Conservation (phyloP, 2,797 vertebrate genomes). For the Setipinna tenuifilis region DNA sequence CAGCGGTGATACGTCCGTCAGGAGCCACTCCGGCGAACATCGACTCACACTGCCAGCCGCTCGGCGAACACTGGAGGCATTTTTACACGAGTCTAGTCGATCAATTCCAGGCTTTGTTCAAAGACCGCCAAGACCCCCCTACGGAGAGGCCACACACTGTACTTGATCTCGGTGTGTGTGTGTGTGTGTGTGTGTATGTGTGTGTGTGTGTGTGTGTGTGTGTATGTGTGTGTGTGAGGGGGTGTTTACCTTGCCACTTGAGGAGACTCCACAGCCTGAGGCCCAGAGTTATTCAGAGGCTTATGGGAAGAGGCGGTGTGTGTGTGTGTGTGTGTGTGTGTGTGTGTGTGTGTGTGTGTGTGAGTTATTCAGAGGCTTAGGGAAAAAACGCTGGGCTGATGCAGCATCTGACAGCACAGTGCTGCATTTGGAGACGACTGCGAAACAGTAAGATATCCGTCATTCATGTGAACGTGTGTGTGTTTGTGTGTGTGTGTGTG, state of each 20-base stretch:
- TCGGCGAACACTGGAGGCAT: not conserved
- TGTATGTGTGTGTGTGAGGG: constrained; percentile 9
- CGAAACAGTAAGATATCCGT: no score
- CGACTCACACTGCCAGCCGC: not conserved
- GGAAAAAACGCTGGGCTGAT: no score
- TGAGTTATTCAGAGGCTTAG: no score
- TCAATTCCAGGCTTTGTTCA: constrained; percentile 49
- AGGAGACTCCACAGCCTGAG: no score
- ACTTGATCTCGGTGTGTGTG: not conserved
- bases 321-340: not conserved
- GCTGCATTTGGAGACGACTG: no score
- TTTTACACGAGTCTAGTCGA: constrained; percentile 38
- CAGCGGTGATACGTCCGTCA: constrained; percentile 29
- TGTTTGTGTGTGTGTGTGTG: no score
- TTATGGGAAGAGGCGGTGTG: no score
- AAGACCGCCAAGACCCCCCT: not conserved
- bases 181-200: not conserved
- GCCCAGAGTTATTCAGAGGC: no score
- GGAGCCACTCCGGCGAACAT: not conserved
- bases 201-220: no score
- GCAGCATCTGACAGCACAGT: no score
- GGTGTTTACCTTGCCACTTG: no score
- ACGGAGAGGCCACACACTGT: constrained; percentile 1
- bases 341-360: not conserved
- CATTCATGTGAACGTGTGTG: no score